A percentile compares a stretch with the other conserved stretches of the same genome.
Evolutionary conservation across 2,888 invertebrate species (phyloP).

Genomic region (Entomobrya multifasciata): DNA sequence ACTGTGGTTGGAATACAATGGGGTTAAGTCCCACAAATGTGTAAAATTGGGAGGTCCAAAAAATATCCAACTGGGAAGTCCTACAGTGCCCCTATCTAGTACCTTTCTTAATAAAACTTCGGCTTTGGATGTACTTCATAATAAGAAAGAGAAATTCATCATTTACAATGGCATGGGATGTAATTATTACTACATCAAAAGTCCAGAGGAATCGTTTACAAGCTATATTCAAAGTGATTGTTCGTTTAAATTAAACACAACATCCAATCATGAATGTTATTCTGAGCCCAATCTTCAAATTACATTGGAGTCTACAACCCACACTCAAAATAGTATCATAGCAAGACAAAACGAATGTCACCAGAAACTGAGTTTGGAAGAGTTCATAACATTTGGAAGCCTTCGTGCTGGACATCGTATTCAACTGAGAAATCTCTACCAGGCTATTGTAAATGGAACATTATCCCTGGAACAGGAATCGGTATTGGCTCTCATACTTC

Average conservation of each 20-base stretch:
- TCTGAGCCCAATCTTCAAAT: slow-evolving; percentile 25
- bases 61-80: too few relatives aligned
- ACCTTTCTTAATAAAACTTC: not conserved
- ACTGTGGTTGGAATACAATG: not conserved
- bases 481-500: slow-evolving; percentile 30
- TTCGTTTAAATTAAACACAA: not conserved
- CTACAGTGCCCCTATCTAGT: not conserved
- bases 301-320: slow-evolving; percentile 5
- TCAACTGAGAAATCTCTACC: slow-evolving; percentile 62
- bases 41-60: not conserved
- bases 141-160: not conserved
- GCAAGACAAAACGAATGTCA: slow-evolving; percentile 53
- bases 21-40: not conserved
- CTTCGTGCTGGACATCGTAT: slow-evolving; percentile 48
- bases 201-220: not conserved
- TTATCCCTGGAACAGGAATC: slow-evolving; percentile 55
- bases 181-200: not conserved
- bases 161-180: slow-evolving; percentile 27
- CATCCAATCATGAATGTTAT: not conserved
- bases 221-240: not conserved
- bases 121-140: not conserved
- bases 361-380: not conserved
- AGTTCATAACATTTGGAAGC: slow-evolving; percentile 53
- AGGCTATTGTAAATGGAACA: not conserved
- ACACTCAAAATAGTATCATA: slow-evolving; percentile 49